These are phyloP conservation scores for Polyergus mexicanus DNA, from an alignment of 1,140 invertebrate species.

Conservation along the genomic window DNA sequence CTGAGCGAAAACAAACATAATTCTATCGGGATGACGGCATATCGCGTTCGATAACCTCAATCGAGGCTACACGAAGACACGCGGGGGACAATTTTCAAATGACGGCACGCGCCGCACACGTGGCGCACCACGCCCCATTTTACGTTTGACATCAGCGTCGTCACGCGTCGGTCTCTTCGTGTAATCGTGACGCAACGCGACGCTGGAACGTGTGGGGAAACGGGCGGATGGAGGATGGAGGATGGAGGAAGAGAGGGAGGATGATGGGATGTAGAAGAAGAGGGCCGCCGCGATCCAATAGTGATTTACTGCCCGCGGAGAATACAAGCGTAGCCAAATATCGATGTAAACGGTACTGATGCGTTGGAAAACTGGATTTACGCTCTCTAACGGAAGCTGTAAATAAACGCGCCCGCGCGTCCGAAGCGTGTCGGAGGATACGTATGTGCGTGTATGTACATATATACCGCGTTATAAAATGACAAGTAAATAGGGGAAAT, in stretches of 20 bases:
- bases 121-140: slow-evolving; percentile 57
- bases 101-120: slow-evolving; percentile 42
- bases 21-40: neutral
- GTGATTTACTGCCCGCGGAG: slow-evolving; percentile 65
- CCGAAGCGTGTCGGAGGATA: slow-evolving; percentile 11
- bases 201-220: neutral
- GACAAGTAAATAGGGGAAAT: slow-evolving; percentile 37
- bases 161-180: slow-evolving; percentile 54
- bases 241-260: no score
- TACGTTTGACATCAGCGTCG: slow-evolving; percentile 50
- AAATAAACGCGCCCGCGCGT: slow-evolving; percentile 74
- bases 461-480: slow-evolving; percentile 46
- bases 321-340: slow-evolving; percentile 68
- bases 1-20: neutral
- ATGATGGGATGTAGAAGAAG: slow-evolving; percentile 41
- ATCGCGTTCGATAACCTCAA: neutral
- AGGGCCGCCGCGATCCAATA: slow-evolving; percentile 56
- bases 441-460: neutral
- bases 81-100: slow-evolving; percentile 52
- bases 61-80: neutral
- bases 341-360: slow-evolving; percentile 77
- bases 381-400: slow-evolving; percentile 74
- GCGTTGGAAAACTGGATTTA: slow-evolving; percentile 80
- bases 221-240: no score
- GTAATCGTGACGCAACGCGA: slow-evolving; percentile 60